These are phyloP conservation scores for Melieria crassipennis DNA, from an alignment of 2,888 invertebrate genomes.

Conservation along the genomic window DNA sequence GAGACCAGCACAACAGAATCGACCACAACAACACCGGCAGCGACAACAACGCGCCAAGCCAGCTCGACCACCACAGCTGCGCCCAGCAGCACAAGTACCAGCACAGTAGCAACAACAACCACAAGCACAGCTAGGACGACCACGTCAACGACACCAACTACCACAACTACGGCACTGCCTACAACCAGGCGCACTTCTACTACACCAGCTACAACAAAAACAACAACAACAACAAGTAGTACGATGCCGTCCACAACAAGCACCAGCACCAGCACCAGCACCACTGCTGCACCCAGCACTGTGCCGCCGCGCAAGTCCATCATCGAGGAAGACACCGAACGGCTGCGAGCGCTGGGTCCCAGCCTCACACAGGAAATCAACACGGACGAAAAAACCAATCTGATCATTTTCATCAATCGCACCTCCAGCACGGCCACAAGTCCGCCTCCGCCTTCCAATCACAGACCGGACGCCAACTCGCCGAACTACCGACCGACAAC, in stretches of 20 bases:
- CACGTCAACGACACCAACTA: slow-evolving; percentile 9
- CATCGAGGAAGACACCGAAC: slow-evolving; percentile 55
- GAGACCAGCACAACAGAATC: slow-evolving; percentile 13
- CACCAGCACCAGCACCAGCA: slow-evolving; percentile 25
- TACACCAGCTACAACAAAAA: slow-evolving; percentile 29
- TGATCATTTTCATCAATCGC: slow-evolving; percentile 63
- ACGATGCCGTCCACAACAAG: slow-evolving; percentile 18
- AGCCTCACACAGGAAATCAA: slow-evolving; percentile 55
- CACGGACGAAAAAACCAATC: slow-evolving; percentile 60
- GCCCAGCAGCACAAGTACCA: slow-evolving; percentile 27
- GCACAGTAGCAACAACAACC: slow-evolving; percentile 16
- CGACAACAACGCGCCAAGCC: slow-evolving; percentile 11
- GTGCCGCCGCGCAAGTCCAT: slow-evolving; percentile 38
- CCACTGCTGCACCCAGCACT: background rate
- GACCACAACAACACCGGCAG: slow-evolving; percentile 8
- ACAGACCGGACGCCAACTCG: slow-evolving; percentile 41
- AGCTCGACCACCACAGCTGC: background rate
- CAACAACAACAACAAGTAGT: slow-evolving; percentile 20
- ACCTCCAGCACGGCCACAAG: slow-evolving; percentile 55
- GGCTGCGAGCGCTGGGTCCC: slow-evolving; percentile 54
- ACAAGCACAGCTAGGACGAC: slow-evolving; percentile 23
- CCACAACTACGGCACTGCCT: slow-evolving; percentile 33
- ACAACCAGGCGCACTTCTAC: slow-evolving; percentile 31
- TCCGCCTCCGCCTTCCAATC: slow-evolving; percentile 43
- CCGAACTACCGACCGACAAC: slow-evolving; percentile 62